A percentile compares a stretch with the other conserved stretches of the same genome.
Conservation (phyloP, 2,113 vertebrate genomes). For the Ursus arctos region DNA sequence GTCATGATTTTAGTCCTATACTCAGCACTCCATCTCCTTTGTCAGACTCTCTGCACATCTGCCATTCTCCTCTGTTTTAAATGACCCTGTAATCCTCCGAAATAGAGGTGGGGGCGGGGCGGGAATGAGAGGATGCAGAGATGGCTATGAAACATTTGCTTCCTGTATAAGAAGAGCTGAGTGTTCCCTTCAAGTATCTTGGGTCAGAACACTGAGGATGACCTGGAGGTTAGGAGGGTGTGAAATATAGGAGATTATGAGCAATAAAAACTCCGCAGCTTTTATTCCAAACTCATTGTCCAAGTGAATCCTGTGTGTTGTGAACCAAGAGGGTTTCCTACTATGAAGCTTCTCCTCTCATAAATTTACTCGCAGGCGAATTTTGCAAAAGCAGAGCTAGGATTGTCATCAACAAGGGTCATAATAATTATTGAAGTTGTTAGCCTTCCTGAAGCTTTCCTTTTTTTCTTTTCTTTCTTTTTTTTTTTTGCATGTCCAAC, state of each 20-base stretch:
- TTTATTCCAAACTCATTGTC: background rate
- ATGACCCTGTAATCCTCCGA: background rate
- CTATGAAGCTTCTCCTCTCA: background rate
- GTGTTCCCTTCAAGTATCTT: background rate
- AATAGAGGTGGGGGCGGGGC: background rate
- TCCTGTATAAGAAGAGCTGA: background rate
- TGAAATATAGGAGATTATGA: background rate
- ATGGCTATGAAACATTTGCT: background rate
- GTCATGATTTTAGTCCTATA: background rate
- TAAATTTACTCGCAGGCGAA: constrained; percentile 15
- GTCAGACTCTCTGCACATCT: background rate
- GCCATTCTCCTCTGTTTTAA: background rate
- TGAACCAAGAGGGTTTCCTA: background rate
- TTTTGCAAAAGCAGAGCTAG: constrained; percentile 45
- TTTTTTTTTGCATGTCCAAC: background rate
- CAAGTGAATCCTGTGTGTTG: background rate
- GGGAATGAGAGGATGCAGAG: fast-evolving
- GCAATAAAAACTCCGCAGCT: background rate
- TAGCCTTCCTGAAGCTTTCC: background rate
- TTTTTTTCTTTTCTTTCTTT: background rate
- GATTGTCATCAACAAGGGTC: background rate
- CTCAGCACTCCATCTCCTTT: background rate
- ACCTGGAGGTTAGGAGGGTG: background rate
- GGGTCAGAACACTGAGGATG: background rate
- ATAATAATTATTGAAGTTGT: background rate